A percentile compares a stretch with the other conserved stretches of the same genome.
Evolutionary conservation across 2,113 vertebrate species (phyloP).

Genomic region (Corythornis madagascariensis): DNA sequence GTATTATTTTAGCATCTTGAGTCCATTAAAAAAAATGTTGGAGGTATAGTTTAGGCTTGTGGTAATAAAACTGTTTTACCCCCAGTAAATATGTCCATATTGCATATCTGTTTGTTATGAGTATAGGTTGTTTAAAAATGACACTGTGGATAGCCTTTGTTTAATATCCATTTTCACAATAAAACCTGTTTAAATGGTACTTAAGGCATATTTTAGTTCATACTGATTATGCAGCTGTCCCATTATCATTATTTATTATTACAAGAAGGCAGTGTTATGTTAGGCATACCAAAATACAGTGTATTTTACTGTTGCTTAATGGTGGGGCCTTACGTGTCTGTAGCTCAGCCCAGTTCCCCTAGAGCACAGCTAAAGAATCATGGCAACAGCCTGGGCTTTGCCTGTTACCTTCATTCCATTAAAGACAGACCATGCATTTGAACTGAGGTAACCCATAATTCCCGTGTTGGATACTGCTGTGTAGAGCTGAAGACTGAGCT

Average conservation of each 20-base stretch:
- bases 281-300: not conserved
- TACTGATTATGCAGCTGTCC: slow-evolving; percentile 12
- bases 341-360: not conserved
- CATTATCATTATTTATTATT: slow-evolving; percentile 27
- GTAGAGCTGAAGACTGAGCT: not conserved
- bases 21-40: not conserved
- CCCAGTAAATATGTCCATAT: not conserved
- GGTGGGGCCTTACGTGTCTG: not conserved
- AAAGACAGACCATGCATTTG: not conserved
- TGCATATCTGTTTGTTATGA: not conserved
- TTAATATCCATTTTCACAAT: not conserved
- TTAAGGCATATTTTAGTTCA: not conserved
- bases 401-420: not conserved
- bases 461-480: not conserved
- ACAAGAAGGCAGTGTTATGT: not conserved
- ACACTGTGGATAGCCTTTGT: not conserved
- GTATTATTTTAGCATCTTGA: not conserved
- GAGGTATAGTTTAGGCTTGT: not conserved
- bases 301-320: slow-evolving; percentile 20
- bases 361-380: not conserved
- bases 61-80: not conserved
- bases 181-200: slow-evolving; percentile 14
- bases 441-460: not conserved
- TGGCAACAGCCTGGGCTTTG: not conserved
- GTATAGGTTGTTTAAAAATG: not conserved